phyloP scores from a whole-genome alignment of 2,888 invertebrate genomes.

The Cryptus armator region DNA sequence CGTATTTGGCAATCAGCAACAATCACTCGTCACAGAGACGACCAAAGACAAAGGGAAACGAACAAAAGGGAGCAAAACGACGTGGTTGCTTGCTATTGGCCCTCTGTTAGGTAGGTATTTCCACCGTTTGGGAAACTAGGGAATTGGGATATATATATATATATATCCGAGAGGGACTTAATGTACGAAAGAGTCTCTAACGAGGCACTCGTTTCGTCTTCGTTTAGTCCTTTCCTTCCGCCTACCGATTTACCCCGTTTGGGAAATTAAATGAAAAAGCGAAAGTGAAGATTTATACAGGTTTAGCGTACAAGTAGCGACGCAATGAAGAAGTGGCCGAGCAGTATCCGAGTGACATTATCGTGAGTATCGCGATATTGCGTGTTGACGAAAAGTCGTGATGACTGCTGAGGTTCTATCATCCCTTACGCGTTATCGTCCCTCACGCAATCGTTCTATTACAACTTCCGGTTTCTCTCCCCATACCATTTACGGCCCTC shows the following conservation, averaged over 20 bases:
- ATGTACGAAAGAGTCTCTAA: constrained; percentile 34
- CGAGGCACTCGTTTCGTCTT: constrained; percentile 25
- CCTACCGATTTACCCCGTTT: not conserved
- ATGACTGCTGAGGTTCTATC: constrained; percentile 28
- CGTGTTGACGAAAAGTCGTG: constrained; percentile 13
- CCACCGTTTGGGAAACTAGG: constrained; percentile 27
- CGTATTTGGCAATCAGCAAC: constrained; percentile 14
- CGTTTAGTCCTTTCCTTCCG: constrained; percentile 2
- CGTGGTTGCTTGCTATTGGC: not conserved
- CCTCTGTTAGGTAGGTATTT: not conserved
- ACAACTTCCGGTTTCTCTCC: constrained; percentile 1
- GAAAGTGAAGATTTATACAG: not conserved
- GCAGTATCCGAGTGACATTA: constrained; percentile 21
- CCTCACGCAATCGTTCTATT: constrained; percentile 42
- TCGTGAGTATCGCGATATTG: constrained; percentile 26
- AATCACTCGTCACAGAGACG: constrained; percentile 23
- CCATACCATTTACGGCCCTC: not conserved
- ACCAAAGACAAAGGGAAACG: constrained; percentile 35
- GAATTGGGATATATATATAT: not conserved
- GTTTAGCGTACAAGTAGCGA: not conserved
- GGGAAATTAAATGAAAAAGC: constrained; percentile 6
- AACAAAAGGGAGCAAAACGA: constrained; percentile 13
- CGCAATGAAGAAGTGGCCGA: not conserved
- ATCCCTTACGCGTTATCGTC: constrained; percentile 12
- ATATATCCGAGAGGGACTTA: not conserved